Percentiles rank a stretch among this genome's conserved stretches.
Conservation (phyloP, 2,888 invertebrate genomes). For the Horisme vitalbata region DNA sequence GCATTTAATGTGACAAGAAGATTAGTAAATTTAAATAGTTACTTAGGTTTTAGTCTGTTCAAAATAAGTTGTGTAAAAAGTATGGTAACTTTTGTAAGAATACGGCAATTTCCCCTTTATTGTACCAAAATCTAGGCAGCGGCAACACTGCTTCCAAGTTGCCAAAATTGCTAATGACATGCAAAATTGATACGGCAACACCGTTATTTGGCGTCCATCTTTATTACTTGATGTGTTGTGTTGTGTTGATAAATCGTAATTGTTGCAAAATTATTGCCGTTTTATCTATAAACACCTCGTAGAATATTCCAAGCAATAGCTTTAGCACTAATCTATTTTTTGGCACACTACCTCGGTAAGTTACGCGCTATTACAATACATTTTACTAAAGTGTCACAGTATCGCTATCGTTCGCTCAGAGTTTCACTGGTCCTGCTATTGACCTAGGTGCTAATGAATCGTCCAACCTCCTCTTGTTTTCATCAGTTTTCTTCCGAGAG, state of each 20-base stretch:
- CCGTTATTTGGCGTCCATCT: conserved; percentile 80
- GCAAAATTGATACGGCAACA: conserved; percentile 66
- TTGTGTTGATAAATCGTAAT: conserved; percentile 62
- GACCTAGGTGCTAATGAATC: conserved; percentile 75
- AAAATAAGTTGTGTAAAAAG: too few relatives aligned
- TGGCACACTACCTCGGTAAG: conserved; percentile 41
- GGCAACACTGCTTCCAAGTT: too few relatives aligned
- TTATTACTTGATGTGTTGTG: conserved; percentile 79
- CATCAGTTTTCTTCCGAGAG: conserved; percentile 52
- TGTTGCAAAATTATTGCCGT: conserved; percentile 47
- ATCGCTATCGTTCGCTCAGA: conserved; percentile 73
- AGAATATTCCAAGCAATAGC: conserved; percentile 29
- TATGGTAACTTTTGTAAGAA: too few relatives aligned
- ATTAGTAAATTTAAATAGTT: too few relatives aligned
- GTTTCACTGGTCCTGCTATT: conserved; percentile 77
- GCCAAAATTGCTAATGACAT: conserved; percentile 37
- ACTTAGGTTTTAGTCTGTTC: too few relatives aligned
- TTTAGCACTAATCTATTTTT: conserved; percentile 28
- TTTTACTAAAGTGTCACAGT: conserved; percentile 66
- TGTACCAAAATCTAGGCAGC: too few relatives aligned
- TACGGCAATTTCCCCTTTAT: too few relatives aligned
- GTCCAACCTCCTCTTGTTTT: conserved; percentile 68
- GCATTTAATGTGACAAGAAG: too few relatives aligned
- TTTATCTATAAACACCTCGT: conserved; percentile 21
- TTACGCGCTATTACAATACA: conserved; percentile 37